Base-by-base conservation (phyloP, 2,888 invertebrate species). In the Chydorus sphaericus region DNA sequence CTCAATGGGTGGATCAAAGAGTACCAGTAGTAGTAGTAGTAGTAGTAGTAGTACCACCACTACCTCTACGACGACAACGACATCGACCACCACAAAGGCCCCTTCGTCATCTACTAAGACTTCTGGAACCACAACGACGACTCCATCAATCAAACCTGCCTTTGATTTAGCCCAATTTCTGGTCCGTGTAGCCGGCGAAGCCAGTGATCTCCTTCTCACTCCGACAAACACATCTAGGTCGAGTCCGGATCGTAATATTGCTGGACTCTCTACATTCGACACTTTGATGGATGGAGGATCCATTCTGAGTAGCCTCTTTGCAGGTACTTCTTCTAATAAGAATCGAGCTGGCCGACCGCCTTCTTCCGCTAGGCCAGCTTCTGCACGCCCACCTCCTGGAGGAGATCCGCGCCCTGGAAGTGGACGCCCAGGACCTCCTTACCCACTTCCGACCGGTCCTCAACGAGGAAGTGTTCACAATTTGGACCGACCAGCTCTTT, bases 401-500 rank as follows among this genome's bases (percentile, higher is more conserved):
- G 29, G 18, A 7, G 30, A 50, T 30, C 30, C 7, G 14, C 50
- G 10, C 4, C 14, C 36, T 33, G 36, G 10, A 33, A n/a, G 10
- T 14, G 10, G 14, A n/a, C 36, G 14, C 36, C 14, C 36, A n/a
- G 36, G 10, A 33, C 36, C 36, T 10, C 36, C 36, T 33, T 14
- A n/a, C 10, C 10, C 10, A 33, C 50, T 20, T 6, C 31, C 50
- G 50, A 10, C 26, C 5, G 23, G 14, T 4, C 48, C 48, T 7
- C 11, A 23, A 48, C 48, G 48, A 14, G 52, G 52, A 8, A 52
- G 52, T 26, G 52, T 52, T 2, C 52, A 52, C 33, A 52, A 20
- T 36, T 26, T 52, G 18, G 33, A 52, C 36, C 36, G 52, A 11
- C 52, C 52, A 8, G 37, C 20, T 10, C 23, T 52, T 3, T 36